Conservation (phyloP, 35 echinoderm and acorn worm species). For the Hemicentrotus pulcherrimus region DNA sequence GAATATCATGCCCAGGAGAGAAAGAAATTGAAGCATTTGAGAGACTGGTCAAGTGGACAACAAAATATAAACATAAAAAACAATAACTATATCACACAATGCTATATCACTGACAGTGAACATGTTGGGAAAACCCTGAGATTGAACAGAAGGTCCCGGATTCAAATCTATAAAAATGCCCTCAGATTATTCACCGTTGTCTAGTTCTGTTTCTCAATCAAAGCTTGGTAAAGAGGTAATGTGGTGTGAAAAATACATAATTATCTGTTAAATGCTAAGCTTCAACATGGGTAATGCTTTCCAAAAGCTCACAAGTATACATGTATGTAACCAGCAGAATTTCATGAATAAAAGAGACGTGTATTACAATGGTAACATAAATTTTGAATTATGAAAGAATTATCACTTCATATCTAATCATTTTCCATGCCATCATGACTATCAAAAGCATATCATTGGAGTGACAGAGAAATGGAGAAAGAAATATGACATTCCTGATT, state of each 20-base stretch:
- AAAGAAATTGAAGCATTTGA: not conserved
- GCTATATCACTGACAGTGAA: not conserved
- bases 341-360: not conserved
- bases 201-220: not conserved
- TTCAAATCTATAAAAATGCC: not conserved
- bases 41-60: not conserved
- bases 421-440: not conserved
- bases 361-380: not conserved
- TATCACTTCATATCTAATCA: not conserved
- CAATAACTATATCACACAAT: not conserved
- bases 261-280: no score
- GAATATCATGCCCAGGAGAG: not conserved
- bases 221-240: not conserved
- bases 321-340: not conserved
- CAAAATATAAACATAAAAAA: not conserved
- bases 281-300: no score
- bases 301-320: not conserved
- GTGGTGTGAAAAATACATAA: no score
- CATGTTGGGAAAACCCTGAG: not conserved
- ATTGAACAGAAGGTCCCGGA: not conserved
- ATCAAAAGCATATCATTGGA: not conserved
- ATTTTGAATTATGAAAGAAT: not conserved
- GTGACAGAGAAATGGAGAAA: not conserved
- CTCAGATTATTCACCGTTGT: no score
- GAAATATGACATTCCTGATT: not conserved